phyloP scores from a whole-genome alignment of 1,140 invertebrate species.

The Musca domestica region DNA sequence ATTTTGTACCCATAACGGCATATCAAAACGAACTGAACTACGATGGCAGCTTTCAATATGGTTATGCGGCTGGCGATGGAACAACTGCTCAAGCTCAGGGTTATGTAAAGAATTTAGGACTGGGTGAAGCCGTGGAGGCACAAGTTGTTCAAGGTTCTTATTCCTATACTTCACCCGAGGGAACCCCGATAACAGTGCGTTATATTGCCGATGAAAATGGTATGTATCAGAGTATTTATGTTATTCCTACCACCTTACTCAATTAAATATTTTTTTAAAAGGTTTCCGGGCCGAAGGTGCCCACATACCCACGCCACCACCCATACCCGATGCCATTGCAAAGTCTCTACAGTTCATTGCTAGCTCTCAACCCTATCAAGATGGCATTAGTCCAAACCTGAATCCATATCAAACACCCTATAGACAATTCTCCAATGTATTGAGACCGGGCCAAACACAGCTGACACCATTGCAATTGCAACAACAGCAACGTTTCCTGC shows the following conservation, averaged over 20 bases:
- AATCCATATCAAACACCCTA: constrained; percentile 50
- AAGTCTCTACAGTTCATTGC: constrained; percentile 61
- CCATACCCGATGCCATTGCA: constrained; percentile 63
- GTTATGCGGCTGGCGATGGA: constrained; percentile 63
- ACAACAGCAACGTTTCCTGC: constrained; percentile 26
- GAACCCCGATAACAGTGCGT: constrained; percentile 57
- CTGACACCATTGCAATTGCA: constrained; percentile 34
- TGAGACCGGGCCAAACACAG: constrained; percentile 38
- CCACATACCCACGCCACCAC: constrained; percentile 63
- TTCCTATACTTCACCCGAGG: constrained; percentile 62
- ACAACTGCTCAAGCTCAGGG: constrained; percentile 62
- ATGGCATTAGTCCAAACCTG: constrained; percentile 43
- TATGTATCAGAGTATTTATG: constrained; percentile 20
- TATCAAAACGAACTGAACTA: constrained; percentile 62
- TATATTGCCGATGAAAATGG: constrained; percentile 63
- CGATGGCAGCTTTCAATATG: constrained; percentile 58
- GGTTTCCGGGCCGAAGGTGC: constrained; percentile 58
- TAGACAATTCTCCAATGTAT: constrained; percentile 34
- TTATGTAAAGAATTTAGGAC: constrained; percentile 59
- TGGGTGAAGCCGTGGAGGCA: constrained; percentile 56
- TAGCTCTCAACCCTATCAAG: constrained; percentile 52
- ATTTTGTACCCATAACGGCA: constrained; percentile 58
- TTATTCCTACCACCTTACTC: neutral
- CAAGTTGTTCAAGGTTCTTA: constrained; percentile 57
- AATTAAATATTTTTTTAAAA: constrained; percentile 25